phyloP scores from a whole-genome alignment of 37 sponge, comb jelly and placozoan genomes.

The Aplysina aerophoba region DNA sequence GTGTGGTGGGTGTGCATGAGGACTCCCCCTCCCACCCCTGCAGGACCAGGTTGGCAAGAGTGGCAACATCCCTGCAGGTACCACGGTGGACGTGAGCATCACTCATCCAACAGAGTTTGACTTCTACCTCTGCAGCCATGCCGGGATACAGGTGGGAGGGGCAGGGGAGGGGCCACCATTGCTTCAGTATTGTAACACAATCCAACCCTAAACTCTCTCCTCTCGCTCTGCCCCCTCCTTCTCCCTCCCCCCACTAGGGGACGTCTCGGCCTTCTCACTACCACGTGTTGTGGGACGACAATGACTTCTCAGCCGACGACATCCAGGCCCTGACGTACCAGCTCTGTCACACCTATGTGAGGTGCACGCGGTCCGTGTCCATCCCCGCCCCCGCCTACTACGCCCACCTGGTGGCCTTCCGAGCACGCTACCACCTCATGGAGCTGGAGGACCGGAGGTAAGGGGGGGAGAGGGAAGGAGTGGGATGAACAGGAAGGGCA shows the following conservation, averaged over 20 bases:
- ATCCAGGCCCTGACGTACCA: conserved; percentile 95
- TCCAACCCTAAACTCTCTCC: neutral
- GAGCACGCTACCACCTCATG: conserved; percentile 90
- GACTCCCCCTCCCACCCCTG: neutral
- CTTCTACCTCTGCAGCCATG: conserved; percentile 97
- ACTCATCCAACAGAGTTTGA: conserved; percentile 95
- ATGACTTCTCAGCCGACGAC: conserved; percentile 89
- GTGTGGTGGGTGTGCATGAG: neutral
- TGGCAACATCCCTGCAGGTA: conserved; percentile 97
- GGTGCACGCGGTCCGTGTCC: conserved; percentile 94
- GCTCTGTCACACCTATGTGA: conserved; percentile 95
- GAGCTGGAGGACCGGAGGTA: conserved; percentile 85
- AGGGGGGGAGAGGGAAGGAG: too few relatives aligned
- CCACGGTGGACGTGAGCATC: conserved; percentile 92
- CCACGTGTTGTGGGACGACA: conserved; percentile 97
- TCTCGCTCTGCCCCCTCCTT: neutral
- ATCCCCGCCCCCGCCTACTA: conserved; percentile 99
- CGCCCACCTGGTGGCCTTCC: conserved; percentile 93
- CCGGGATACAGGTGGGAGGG: conserved; percentile 84
- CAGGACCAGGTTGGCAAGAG: conserved; percentile 43
- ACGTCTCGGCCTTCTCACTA: conserved; percentile 97
- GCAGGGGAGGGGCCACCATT: neutral
- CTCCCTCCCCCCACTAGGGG: conserved; percentile 56
- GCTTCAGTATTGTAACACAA: too few relatives aligned
- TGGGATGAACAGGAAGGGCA: too few relatives aligned